Evolutionary conservation across 1,140 invertebrate genomes (phyloP), one percentile per base, ranked within the genome.

Genomic region (Pseudomyrmex cubaensis): DNA sequence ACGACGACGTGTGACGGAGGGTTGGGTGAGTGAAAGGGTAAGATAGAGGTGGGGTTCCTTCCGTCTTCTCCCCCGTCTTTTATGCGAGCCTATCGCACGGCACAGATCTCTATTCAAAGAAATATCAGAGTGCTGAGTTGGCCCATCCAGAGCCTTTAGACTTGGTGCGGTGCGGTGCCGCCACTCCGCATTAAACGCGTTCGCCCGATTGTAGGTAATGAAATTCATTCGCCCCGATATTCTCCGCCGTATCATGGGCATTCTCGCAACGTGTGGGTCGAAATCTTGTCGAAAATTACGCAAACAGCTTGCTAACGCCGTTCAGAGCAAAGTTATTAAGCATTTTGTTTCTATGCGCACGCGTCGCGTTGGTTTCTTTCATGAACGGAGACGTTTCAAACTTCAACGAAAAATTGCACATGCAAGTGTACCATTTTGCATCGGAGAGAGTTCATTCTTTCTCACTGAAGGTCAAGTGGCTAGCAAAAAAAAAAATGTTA

Each of bases 81-180:
- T 76, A 85, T 82, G 62, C 56, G 57, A 63, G 85, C 50, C 78
- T 91, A 91, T 92, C 91, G 77, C 80, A 70, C 86, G 89, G 70
- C 91, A 90, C 87, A 89, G 90, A 92, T 92, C 91, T 91, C 84
- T 90, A 90, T 92, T 92, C 90, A 91, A 90, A 91, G 90, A 90
- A 91, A 90, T 92, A 88, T 92, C 90, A 87, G 90, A 87, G 91
- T 90, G 90, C 90, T 91, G 90, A 91, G 90, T 87, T 90, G 89
- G 90, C 88, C 86, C 61, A 85, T 83, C 77, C 86, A 85, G 35
- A 35, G 44, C 74, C 83, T 54, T 76, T 83, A 85, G 35, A 86
- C 73, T 64, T 20, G 35, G 35, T 35, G 25, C 52, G 80, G 25
- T 67, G 64, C 72, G 22, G 1, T 78, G 57, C 85, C 35, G 35